phyloP scores from a whole-genome alignment of 35 echinoderm and acorn worm species.

The Lytechinus variegatus region DNA sequence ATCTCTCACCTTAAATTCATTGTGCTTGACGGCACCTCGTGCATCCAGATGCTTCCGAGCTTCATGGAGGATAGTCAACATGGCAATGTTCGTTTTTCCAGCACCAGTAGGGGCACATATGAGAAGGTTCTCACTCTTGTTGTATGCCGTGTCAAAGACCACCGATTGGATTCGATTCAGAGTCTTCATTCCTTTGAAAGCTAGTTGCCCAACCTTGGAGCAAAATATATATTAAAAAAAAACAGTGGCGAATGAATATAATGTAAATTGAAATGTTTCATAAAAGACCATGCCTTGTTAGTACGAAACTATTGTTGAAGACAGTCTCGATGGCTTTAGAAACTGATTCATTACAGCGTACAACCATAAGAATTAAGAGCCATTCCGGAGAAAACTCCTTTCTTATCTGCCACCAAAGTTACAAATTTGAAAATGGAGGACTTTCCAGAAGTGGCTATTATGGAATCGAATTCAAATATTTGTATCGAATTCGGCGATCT shows the following conservation, averaged over 20 bases:
- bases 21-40: constrained; percentile 87
- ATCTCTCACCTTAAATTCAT: constrained; percentile 85
- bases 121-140: constrained; percentile 90
- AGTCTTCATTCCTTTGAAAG: constrained; percentile 68
- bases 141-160: constrained; percentile 88
- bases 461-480: no score
- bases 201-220: constrained; percentile 66
- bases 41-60: constrained; percentile 78
- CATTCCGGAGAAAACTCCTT: no score
- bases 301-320: no score
- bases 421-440: no score
- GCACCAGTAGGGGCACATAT: constrained; percentile 95
- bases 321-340: no score
- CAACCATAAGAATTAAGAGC: no score
- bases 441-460: no score
- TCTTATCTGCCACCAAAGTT: no score
- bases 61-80: constrained; percentile 90
- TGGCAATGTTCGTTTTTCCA: constrained; percentile 98
- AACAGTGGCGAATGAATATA: not conserved
- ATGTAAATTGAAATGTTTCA: no score
- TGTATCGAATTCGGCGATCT: no score
- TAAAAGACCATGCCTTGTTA: no score
- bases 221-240: not conserved
- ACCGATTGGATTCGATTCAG: constrained; percentile 91
- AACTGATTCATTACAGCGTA: no score